phyloP scores from a whole-genome alignment of 2,888 invertebrate genomes.

The Drosophila fulvimacula region DNA sequence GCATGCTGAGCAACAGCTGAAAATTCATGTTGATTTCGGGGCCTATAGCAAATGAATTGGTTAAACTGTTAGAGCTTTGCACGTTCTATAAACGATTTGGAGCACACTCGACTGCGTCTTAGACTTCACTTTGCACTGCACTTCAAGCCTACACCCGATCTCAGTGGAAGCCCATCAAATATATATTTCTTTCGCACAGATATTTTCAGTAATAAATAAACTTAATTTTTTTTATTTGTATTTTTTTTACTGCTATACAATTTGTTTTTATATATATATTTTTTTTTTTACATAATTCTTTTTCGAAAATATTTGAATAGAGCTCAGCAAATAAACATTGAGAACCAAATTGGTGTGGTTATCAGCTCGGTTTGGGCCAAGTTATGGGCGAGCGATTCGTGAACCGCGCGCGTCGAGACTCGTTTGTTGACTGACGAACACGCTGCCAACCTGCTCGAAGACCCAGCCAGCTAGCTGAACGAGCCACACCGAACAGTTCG shows the following conservation, averaged over 20 bases:
- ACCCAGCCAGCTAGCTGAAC: neutral
- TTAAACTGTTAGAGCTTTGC: slow-evolving; percentile 52
- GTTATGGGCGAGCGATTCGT: slow-evolving; percentile 38
- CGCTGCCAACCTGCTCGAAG: slow-evolving; percentile 43
- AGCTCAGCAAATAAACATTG: neutral
- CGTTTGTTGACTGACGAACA: slow-evolving; percentile 57
- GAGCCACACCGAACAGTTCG: slow-evolving; percentile 28
- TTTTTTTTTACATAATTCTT: slow-evolving; percentile 7
- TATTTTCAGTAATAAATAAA: slow-evolving; percentile 5
- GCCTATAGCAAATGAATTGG: slow-evolving; percentile 38
- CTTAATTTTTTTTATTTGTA: neutral
- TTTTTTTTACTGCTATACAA: neutral
- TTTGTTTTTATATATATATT: neutral
- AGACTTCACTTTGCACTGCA: slow-evolving; percentile 32
- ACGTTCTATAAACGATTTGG: slow-evolving; percentile 66
- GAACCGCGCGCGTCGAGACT: slow-evolving; percentile 65
- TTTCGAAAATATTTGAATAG: slow-evolving; percentile 29
- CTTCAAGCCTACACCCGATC: slow-evolving; percentile 24
- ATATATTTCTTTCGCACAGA: slow-evolving; percentile 3
- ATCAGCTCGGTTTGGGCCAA: slow-evolving; percentile 22
- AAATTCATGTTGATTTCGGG: slow-evolving; percentile 40
- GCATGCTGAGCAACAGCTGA: slow-evolving; percentile 49
- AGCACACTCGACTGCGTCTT: slow-evolving; percentile 41
- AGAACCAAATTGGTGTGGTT: slow-evolving; percentile 20
- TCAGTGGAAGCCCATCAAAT: slow-evolving; percentile 9